Evolutionary conservation across 92 coral and sea anemone genomes (phyloP).

Genomic region (Porites rus): DNA sequence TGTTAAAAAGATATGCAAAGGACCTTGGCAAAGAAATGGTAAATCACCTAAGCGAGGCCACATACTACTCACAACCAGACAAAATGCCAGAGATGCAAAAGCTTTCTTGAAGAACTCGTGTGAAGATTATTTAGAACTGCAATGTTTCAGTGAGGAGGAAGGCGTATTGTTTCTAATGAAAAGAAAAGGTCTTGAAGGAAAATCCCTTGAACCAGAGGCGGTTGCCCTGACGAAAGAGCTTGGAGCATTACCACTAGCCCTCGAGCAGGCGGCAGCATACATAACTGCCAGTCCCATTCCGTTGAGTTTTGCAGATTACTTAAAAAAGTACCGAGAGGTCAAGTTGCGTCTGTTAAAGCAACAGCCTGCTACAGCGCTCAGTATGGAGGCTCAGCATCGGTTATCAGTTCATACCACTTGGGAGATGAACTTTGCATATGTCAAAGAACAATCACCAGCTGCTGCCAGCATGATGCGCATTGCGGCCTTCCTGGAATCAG

Average conservation of each 20-base stretch:
- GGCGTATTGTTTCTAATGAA: no score
- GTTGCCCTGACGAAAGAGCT: background rate
- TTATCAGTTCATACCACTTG: slow-evolving; percentile 66
- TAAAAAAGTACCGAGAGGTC: background rate
- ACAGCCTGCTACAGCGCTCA: slow-evolving; percentile 15
- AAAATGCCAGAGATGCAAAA: background rate
- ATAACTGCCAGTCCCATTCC: background rate
- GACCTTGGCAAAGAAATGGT: background rate
- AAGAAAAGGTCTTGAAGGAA: background rate
- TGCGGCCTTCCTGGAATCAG: slow-evolving; percentile 6
- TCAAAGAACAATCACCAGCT: slow-evolving; percentile 2
- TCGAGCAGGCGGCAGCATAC: background rate
- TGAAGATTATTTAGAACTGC: background rate
- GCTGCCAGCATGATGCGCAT: slow-evolving; percentile 2
- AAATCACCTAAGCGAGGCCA: background rate
- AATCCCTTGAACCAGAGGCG: background rate
- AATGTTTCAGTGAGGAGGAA: background rate
- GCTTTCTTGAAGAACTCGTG: background rate
- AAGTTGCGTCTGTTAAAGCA: slow-evolving; percentile 5
- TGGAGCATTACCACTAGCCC: background rate
- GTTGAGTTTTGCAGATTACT: background rate
- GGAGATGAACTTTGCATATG: slow-evolving; percentile 55
- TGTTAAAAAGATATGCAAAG: background rate
- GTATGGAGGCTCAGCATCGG: slow-evolving; percentile 49
- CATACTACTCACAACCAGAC: background rate